Percentiles rank a stretch among this genome's conserved stretches.
phyloP scores from a whole-genome alignment of 1,140 invertebrate genomes.

The Saccostrea glomerata region DNA sequence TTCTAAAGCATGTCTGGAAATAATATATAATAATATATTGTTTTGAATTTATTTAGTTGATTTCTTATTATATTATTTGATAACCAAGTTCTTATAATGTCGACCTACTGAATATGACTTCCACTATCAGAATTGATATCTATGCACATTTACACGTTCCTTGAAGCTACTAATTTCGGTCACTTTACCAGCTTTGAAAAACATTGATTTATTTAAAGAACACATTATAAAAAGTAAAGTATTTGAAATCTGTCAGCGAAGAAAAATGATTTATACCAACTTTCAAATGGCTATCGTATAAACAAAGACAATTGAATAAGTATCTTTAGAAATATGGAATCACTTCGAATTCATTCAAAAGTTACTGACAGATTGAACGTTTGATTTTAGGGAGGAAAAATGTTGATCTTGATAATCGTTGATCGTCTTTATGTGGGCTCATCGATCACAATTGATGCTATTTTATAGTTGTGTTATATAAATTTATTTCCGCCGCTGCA shows the following conservation, averaged over 20 bases:
- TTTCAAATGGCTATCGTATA: not conserved
- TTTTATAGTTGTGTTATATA: conserved; percentile 30
- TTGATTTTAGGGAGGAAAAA: not conserved
- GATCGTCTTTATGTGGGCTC: conserved; percentile 23
- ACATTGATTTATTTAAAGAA: not conserved
- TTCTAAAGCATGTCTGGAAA: too few relatives aligned
- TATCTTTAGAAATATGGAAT: not conserved
- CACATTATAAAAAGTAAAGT: not conserved
- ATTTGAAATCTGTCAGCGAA: not conserved
- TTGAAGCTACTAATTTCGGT: too few relatives aligned
- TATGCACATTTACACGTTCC: too few relatives aligned
- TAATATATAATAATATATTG: too few relatives aligned
- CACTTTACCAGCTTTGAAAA: not conserved
- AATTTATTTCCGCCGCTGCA: conserved; percentile 22
- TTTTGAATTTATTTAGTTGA: too few relatives aligned
- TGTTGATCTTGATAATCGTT: conserved; percentile 3
- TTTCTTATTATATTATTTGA: too few relatives aligned
- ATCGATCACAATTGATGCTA: conserved; percentile 28
- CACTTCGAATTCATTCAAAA: not conserved
- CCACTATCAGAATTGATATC: too few relatives aligned
- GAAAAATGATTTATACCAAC: not conserved
- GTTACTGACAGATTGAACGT: not conserved
- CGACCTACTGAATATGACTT: too few relatives aligned
- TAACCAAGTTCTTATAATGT: too few relatives aligned
- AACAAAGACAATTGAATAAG: conserved; percentile 3